phyloP scores from a whole-genome alignment of 2,888 invertebrate genomes.

The Himalopsyche kuldschensis region DNA sequence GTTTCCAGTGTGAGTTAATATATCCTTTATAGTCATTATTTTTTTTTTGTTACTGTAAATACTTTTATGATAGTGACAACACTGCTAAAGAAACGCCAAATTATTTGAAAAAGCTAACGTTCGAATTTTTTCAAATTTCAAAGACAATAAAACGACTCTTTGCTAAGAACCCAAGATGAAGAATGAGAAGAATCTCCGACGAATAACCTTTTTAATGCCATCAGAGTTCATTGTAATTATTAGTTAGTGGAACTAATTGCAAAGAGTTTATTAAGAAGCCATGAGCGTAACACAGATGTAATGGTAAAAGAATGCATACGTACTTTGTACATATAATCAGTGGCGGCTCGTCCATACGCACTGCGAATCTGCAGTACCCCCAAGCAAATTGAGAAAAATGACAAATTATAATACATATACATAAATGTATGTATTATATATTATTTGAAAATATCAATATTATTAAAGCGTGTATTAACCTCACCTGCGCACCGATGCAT shows the following conservation, averaged over 20 bases:
- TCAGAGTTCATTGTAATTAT: constrained; percentile 22
- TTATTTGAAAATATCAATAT: too few species aligned
- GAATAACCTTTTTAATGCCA: constrained; percentile 13
- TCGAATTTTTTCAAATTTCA: not conserved
- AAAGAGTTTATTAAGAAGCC: not conserved
- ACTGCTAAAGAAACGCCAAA: not conserved
- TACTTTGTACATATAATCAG: too few species aligned
- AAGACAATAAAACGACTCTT: not conserved
- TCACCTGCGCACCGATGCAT: too few species aligned
- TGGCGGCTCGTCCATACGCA: too few species aligned
- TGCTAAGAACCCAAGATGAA: not conserved
- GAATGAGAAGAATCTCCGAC: not conserved
- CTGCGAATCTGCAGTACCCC: too few species aligned
- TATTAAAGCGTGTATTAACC: too few species aligned
- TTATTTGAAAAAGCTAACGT: not conserved
- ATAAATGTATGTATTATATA: too few species aligned
- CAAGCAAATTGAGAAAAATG: too few species aligned
- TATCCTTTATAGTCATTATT: constrained; percentile 27
- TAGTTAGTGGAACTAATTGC: constrained; percentile 31
- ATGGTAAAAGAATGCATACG: too few species aligned
- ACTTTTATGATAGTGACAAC: not conserved
- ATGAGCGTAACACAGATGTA: not conserved
- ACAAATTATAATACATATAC: too few species aligned
- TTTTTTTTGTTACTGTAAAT: not conserved
- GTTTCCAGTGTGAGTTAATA: not conserved